Conservation (phyloP, 2,797 vertebrate genomes). For the Coregonus suidteri region DNA sequence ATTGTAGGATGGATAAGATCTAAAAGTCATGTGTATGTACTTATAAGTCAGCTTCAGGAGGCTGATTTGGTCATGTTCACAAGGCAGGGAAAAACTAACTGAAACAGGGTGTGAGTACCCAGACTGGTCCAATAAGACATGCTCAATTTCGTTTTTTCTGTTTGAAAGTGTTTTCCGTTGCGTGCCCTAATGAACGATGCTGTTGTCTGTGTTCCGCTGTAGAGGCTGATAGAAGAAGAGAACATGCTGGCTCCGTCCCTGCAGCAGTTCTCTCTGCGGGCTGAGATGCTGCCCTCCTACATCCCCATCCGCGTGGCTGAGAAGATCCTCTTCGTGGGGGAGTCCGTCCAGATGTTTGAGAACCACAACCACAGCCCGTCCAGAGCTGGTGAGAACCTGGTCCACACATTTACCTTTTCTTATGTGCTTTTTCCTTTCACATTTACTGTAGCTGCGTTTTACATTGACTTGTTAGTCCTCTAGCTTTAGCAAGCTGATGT, state of each 20-base stretch:
- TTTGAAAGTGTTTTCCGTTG: background rate
- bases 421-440: too few relatives aligned
- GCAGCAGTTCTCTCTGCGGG: slow-evolving; percentile 94
- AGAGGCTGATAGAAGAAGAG: slow-evolving; percentile 97
- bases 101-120: too few relatives aligned
- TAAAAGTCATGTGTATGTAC: too few relatives aligned
- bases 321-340: slow-evolving; percentile 99
- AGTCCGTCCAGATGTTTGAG: slow-evolving; percentile 99
- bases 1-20: too few relatives aligned
- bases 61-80: background rate
- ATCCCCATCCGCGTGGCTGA: slow-evolving; percentile 94
- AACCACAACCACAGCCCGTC: slow-evolving; percentile 95
- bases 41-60: background rate
- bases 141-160: background rate
- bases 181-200: background rate
- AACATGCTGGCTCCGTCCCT: slow-evolving; percentile 97
- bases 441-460: background rate
- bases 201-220: background rate
- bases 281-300: slow-evolving; percentile 96
- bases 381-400: slow-evolving; percentile 81
- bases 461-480: background rate
- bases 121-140: too few relatives aligned
- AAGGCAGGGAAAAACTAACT: background rate
- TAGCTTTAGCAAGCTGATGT: too few relatives aligned
- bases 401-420: background rate